Base-by-base conservation (phyloP, 2,888 invertebrate species). In the Drosophila anomelani region DNA sequence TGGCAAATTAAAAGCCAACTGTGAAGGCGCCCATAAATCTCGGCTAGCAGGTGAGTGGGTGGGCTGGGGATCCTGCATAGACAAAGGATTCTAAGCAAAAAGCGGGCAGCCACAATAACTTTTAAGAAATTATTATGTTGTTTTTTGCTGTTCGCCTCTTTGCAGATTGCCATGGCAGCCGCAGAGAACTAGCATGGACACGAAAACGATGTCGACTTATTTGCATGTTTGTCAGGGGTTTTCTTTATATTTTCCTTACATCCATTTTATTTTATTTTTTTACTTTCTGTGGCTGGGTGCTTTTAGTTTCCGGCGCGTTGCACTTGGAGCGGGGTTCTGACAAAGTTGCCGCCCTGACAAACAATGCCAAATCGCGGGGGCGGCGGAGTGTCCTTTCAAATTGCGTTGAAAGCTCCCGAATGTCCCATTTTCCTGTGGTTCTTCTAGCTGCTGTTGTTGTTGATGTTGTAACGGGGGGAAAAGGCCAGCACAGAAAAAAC, bases 321-420 rank as follows among this genome's bases (percentile, higher is more conserved):
- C 84, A 86, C 75, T 75, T 55, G 73, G 34, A 70, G 55, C 47
- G 54, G 66, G 73, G 57, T 69, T 41, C 76, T 77, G 77, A 70
- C 81, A 79, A 63, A 69, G 54, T 69, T 62, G 71, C 81, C 67
- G 47, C 78, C 75, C 78, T 62, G 57, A 88, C 88, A 84, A 84
- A 81, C 81, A 86, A 84, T 88, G 85, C 77, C 46, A 73, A 88
- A 84, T 76, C 74, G 79, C 71, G 70, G 60, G 71, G 88, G 79
- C 63, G 86, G 62, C 71, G 63, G 58, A 84, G 62, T 54, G 34
- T 68, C 63, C 74, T 63, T 70, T 76, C 72, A 79, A 77, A 86
- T 78, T 85, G 81, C 86, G 87, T 84, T 84, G 77, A 85, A 86
- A 84, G 89, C 77, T 88, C 87, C 87, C 89, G 77, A 88, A 79